Evolutionary conservation across 2,888 invertebrate genomes (phyloP).

Genomic region (Hetaerina titia): DNA sequence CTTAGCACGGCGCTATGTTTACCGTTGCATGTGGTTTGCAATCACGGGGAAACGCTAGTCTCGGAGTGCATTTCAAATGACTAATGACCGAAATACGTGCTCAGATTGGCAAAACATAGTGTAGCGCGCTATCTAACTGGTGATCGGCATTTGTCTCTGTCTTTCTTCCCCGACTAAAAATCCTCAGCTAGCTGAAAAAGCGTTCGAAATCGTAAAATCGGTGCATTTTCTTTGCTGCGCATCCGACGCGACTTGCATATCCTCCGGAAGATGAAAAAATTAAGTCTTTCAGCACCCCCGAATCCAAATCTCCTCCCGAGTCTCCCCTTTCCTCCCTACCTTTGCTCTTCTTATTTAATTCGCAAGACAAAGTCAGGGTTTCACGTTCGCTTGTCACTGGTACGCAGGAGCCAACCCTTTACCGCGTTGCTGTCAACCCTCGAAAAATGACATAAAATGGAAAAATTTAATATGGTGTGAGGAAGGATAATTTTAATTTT

Average conservation of each 20-base stretch:
- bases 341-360: not conserved
- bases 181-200: not conserved
- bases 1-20: not conserved
- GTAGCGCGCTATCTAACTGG: not conserved
- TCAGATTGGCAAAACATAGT: not conserved
- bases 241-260: not conserved
- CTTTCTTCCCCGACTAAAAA: not conserved
- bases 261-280: not conserved
- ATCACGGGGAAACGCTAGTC: constrained; percentile 22
- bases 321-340: not conserved
- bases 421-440: not conserved
- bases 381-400: not conserved
- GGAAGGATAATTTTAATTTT: not conserved
- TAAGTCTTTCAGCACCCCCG: not conserved
- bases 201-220: constrained; percentile 11
- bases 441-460: not conserved
- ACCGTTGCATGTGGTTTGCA: not conserved
- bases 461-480: not conserved
- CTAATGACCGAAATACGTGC: constrained; percentile 33
- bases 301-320: not conserved
- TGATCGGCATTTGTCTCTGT: constrained; percentile 24
- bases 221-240: constrained; percentile 38
- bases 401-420: not conserved
- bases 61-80: not conserved
- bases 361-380: not conserved